phyloP scores from a whole-genome alignment of 1,140 invertebrate species.

The Sitobion miscanthi region DNA sequence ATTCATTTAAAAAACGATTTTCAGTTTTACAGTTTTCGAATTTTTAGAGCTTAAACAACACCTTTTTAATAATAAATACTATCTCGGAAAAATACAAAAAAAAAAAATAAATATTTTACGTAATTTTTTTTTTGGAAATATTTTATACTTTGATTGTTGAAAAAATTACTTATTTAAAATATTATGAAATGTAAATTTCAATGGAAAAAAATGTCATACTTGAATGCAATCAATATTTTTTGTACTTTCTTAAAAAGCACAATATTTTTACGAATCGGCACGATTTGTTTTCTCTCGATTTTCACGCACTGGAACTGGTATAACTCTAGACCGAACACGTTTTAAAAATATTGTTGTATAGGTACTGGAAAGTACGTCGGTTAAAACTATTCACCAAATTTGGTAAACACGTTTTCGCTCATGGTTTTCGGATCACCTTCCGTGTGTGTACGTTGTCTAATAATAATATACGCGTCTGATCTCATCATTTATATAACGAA shows the following conservation, averaged over 20 bases:
- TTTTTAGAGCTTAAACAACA: too few relatives aligned
- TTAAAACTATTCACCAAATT: constrained; percentile 31
- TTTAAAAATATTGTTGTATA: neutral
- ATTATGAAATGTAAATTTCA: too few relatives aligned
- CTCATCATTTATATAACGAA: neutral
- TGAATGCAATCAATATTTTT: neutral
- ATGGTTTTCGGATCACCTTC: neutral
- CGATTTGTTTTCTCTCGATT: neutral
- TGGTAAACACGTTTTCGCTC: constrained; percentile 21
- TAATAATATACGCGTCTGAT: neutral
- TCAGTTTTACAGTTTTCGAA: too few relatives aligned
- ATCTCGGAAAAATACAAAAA: neutral
- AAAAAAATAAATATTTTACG: neutral
- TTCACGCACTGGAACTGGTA: neutral
- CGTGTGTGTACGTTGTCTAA: neutral
- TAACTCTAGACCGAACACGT: neutral
- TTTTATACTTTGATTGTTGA: neutral
- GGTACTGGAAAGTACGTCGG: neutral
- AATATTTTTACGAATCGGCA: neutral
- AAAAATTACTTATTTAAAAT: neutral
- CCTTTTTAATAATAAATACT: too few relatives aligned
- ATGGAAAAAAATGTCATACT: neutral
- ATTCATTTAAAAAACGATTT: too few relatives aligned
- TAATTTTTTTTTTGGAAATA: neutral
- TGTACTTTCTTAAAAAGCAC: neutral